Percentiles rank a stretch among this genome's conserved stretches.
Evolutionary conservation across 2,888 invertebrate genomes (phyloP).

Genomic region (Melanostoma scalare): DNA sequence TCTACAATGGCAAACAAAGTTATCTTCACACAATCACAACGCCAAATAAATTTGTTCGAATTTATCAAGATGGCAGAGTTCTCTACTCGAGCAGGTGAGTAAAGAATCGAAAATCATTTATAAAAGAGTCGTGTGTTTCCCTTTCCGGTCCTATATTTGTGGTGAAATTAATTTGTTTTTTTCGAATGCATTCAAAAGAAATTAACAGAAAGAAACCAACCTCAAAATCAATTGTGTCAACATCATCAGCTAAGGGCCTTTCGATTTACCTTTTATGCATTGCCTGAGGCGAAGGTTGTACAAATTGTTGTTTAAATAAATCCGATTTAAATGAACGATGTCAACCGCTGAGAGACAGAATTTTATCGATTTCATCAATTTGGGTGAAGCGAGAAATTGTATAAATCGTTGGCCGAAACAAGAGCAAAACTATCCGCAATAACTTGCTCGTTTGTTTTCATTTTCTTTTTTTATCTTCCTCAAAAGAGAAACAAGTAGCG

Average conservation of each 20-base stretch:
- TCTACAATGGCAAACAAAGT: slow-evolving; percentile 91
- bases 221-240: slow-evolving; percentile 38
- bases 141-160: too few relatives aligned
- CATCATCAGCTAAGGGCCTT: slow-evolving; percentile 5
- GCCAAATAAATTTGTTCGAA: slow-evolving; percentile 92
- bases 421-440: slow-evolving; percentile 34
- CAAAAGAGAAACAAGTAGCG: slow-evolving; percentile 5
- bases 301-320: slow-evolving; percentile 49
- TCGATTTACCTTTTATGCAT: slow-evolving; percentile 11
- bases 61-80: slow-evolving; percentile 88
- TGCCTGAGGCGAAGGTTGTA: slow-evolving; percentile 35
- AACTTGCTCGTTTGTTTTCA: slow-evolving; percentile 27
- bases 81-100: slow-evolving; percentile 89
- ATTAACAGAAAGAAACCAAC: slow-evolving; percentile 37
- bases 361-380: slow-evolving; percentile 66
- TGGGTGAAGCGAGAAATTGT: slow-evolving; percentile 64
- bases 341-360: slow-evolving; percentile 29
- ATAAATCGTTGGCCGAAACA: slow-evolving; percentile 50
- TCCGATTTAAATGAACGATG: slow-evolving; percentile 55
- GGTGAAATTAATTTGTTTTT: slow-evolving; percentile 21
- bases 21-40: slow-evolving; percentile 92
- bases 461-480: slow-evolving; percentile 19
- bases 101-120: too few relatives aligned
- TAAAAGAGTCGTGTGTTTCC: too few relatives aligned
- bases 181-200: slow-evolving; percentile 34